Conservation (phyloP, 2,113 vertebrate genomes). For the Tupaia tana region DNA sequence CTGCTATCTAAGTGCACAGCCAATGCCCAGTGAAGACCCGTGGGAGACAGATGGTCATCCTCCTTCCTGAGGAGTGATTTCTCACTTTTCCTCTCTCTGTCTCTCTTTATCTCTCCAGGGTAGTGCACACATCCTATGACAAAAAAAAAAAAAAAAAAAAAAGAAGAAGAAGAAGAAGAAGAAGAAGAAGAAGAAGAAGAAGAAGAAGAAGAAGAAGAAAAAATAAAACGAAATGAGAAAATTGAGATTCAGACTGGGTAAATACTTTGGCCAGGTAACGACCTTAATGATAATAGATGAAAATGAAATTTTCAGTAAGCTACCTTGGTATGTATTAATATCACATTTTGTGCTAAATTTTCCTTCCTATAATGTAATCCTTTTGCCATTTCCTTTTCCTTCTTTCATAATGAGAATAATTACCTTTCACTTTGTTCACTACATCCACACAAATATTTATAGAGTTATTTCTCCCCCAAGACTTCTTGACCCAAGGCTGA, state of each 20-base stretch:
- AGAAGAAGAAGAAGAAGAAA: too few species aligned
- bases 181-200: too few species aligned
- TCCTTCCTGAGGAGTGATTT: neutral
- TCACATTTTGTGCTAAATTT: neutral
- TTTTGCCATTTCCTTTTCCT: neutral
- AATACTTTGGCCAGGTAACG: neutral
- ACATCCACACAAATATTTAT: neutral
- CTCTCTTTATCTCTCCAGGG: neutral
- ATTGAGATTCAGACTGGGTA: neutral
- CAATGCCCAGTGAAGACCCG: neutral
- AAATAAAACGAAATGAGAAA: neutral
- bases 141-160: too few species aligned
- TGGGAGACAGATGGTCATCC: too few species aligned
- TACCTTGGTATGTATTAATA: neutral
- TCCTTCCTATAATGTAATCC: neutral
- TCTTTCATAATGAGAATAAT: neutral
- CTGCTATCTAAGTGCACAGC: neutral
- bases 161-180: too few species aligned
- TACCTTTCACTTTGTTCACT: neutral
- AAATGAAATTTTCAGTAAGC: slow-evolving; percentile 7
- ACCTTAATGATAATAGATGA: neutral
- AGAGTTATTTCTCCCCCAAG: slow-evolving; percentile 54
- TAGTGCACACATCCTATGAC: too few species aligned
- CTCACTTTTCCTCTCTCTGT: neutral
- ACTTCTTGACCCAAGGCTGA: slow-evolving; percentile 41